Evolutionary conservation across 2,888 invertebrate species (phyloP).

Genomic region (Lycocerus yunnanus): DNA sequence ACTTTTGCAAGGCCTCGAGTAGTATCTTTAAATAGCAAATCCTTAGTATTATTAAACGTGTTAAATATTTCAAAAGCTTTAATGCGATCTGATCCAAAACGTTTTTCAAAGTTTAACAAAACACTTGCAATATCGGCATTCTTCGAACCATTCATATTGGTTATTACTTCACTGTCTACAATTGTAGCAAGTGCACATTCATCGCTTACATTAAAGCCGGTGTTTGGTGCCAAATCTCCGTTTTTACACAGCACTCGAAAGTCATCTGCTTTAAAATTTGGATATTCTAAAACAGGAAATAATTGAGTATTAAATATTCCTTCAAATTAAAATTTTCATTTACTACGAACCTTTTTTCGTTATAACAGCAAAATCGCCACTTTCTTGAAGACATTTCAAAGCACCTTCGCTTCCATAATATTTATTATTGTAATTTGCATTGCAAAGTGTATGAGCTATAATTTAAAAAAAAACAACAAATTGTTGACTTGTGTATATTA

Average conservation of each 20-base stretch:
- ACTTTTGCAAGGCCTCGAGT: not conserved
- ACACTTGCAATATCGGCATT: constrained; percentile 41
- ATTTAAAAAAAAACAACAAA: constrained; percentile 2
- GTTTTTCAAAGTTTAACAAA: constrained; percentile 44
- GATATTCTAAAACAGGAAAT: not conserved
- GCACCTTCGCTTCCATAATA: constrained; percentile 67
- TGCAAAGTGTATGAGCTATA: constrained; percentile 50
- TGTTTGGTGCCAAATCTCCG: constrained; percentile 58
- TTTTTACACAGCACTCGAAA: constrained; percentile 66
- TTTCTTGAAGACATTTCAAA: constrained; percentile 60
- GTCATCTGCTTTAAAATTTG: constrained; percentile 30
- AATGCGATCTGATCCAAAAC: constrained; percentile 51
- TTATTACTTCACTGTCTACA: constrained; percentile 66
- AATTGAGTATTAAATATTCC: not conserved
- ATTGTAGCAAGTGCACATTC: constrained; percentile 62
- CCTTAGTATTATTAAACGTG: constrained; percentile 58
- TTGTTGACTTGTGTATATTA: not conserved
- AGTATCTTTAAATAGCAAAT: constrained; percentile 65
- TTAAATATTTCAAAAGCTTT: constrained; percentile 63
- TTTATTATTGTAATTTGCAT: constrained; percentile 58
- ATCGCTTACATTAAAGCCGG: constrained; percentile 61
- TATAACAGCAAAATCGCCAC: constrained; percentile 65
- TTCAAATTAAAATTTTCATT: not conserved
- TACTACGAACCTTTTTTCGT: constrained; percentile 40
- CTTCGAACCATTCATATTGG: constrained; percentile 51